Base-by-base conservation (phyloP, 2,797 vertebrate species). In the Scyliorhinus canicula region DNA sequence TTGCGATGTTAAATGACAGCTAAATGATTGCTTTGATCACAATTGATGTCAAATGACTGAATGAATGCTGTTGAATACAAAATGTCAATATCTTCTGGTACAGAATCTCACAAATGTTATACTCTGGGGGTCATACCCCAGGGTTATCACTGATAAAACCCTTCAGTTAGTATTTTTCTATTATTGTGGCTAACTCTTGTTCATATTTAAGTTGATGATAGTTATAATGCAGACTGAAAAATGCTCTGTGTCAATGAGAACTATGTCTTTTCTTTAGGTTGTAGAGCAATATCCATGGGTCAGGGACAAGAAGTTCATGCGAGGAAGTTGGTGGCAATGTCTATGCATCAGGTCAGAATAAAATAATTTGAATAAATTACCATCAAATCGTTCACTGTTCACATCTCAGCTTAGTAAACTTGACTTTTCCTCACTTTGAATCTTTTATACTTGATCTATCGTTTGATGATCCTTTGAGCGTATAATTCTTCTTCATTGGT, bases 251-350 rank as follows among this genome's bases (percentile, higher is more conserved):
- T 95, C 21, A 60, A 2, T 26, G 8, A 0, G 4, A 93, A 24
- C 44, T 95, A 96, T 95, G 91, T 88, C 52, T 96, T 4, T 96
- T 1, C 97, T 97, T 14, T 60, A 98, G 97, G 97, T 95, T 97
- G 97, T 95, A 96, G 96, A 95, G 97, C 97, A 6, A 97, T 98
- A 95, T 98, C 98, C 6, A 98, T 98, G 98, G 98, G 98, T 1
- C 98, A 98, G 96, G 98, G 98, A 40, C 98, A 98, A 96, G 98
- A 98, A 96, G 97, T 98, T 65, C 98, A 98, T 28, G 98, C 98
- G 35, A 97, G 98, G 52, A 98, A 98, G 96, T 97, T 98, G 69
- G 90, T 98, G 65, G 96, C 97, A 95, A 96, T 95, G 71, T 98
- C 98, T 12, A 98, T 98, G 97, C 96, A 96, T 84, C 96, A 98